Evolutionary conservation across 2,797 vertebrate genomes (phyloP), one percentile per base, ranked within the genome.

Genomic region (Clarias platycephalus): DNA sequence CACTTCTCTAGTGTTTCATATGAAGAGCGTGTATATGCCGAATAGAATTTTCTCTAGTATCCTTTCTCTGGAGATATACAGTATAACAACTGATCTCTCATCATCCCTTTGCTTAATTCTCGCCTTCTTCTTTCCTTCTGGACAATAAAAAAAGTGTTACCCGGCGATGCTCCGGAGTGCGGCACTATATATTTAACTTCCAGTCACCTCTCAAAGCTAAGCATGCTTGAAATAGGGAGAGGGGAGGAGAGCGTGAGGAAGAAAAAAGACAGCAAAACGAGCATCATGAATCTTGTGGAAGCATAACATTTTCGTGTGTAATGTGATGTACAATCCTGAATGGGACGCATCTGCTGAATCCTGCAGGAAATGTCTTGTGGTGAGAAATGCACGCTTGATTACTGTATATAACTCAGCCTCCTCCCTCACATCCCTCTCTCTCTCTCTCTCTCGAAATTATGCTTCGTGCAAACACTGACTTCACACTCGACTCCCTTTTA

Each of bases 281-380:
- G n/a, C 31, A 66, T 75, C 64, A 83, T 87, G 86, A 88, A 89
- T 91, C 90, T 91, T 86, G 82, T 88, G 87, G 83, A 90, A 90
- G 85, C 90, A 88, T 84, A 89, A 88, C 88, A 89, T 93, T 90
- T 91, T 88, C 81, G 88, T 87, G 87, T 83, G 87, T 86, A 84
- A 89, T 90, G 83, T 79, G 74, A 87, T 85, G 85, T 20, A 84
- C 82, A 83, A 67, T 80, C 82, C 63, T 62, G 81, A 87, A 85
- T 84, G 24, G 85, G 5, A 85, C 83, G 77, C 88, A 87, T 88
- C 87, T 89, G 87, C 80, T 86, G 80, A 84, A 78, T 88, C 84
- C 80, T 83, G 80, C 70, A 85, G 84, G 86, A 86, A 88, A 80
- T 79, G 72, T 83, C 72, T 71, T 40, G 57, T 55, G 72, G 64